Conservation (phyloP, 2,888 invertebrate species). For the Dichetophora obliterata region DNA sequence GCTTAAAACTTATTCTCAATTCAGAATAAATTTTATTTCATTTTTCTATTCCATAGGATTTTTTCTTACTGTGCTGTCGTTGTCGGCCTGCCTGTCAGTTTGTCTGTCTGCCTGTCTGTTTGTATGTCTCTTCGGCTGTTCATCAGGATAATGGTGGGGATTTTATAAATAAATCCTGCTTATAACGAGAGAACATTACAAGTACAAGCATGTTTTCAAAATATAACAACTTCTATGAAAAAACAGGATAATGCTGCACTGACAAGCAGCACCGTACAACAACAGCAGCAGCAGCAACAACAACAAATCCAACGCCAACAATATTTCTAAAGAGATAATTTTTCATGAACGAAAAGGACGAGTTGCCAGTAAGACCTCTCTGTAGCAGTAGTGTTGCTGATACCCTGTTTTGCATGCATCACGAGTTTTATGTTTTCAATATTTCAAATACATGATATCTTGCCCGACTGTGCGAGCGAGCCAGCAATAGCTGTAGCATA, state of each 20-base stretch:
- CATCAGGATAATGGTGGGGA: not conserved
- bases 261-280: not conserved
- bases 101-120: not conserved
- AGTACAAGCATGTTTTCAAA: not conserved
- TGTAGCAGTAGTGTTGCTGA: not conserved
- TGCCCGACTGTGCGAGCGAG: too few species aligned
- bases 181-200: conserved; percentile 8
- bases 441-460: not conserved
- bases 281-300: not conserved
- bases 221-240: not conserved
- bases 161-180: conserved; percentile 14
- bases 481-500: too few species aligned
- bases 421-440: conserved; percentile 13
- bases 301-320: too few species aligned
- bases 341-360: not conserved
- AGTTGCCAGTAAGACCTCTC: not conserved
- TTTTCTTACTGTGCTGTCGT: not conserved
- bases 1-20: conserved; percentile 4
- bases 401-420: not conserved
- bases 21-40: conserved; percentile 4
- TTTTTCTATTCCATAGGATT: not conserved
- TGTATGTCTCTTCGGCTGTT: conserved; percentile 1
- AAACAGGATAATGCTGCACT: not conserved
- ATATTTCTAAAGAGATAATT: not conserved
- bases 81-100: not conserved